Percentiles rank a stretch among this genome's conserved stretches.
Conservation (phyloP, 2,113 vertebrate species). For the Ptychochromis oligacanthus region DNA sequence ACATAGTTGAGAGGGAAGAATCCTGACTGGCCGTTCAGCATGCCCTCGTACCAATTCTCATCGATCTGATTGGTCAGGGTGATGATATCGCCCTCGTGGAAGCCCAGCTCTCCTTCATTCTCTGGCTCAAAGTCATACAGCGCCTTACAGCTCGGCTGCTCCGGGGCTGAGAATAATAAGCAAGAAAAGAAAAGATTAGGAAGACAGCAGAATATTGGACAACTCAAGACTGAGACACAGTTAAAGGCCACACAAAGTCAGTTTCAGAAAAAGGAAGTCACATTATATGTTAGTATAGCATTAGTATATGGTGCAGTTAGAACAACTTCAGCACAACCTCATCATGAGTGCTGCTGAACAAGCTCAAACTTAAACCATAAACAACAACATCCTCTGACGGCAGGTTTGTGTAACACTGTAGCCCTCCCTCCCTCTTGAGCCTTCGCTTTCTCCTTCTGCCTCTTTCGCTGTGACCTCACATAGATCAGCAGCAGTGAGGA, state of each 20-base stretch:
- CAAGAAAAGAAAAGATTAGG: not conserved
- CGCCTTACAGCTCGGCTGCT: slow-evolving; percentile 96
- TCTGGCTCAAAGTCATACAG: slow-evolving; percentile 97
- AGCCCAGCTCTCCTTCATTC: slow-evolving; percentile 97
- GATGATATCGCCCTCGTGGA: slow-evolving; percentile 95
- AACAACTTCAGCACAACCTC: not conserved
- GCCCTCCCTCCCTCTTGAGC: not conserved
- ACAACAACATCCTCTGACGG: not conserved
- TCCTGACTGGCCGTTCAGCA: slow-evolving; percentile 92
- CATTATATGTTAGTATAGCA: slow-evolving; percentile 1
- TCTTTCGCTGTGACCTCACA: slow-evolving; percentile 55
- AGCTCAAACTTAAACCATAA: not conserved
- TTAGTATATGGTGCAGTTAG: not conserved
- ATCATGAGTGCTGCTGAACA: not conserved
- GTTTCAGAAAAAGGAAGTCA: not conserved
- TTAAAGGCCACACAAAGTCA: not conserved
- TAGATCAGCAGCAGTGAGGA: slow-evolving; percentile 44
- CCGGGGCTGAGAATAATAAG: slow-evolving; percentile 75
- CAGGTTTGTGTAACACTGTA: not conserved
- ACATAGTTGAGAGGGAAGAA: slow-evolving; percentile 99
- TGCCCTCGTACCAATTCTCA: slow-evolving; percentile 99
- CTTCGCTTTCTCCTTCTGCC: slow-evolving; percentile 4
- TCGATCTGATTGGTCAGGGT: slow-evolving; percentile 98
- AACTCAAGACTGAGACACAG: not conserved
- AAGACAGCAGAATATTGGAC: not conserved